Percentiles rank a stretch among this genome's conserved stretches.
Evolutionary conservation across 1,140 invertebrate genomes (phyloP).

Genomic region (Lepidostoma basale): DNA sequence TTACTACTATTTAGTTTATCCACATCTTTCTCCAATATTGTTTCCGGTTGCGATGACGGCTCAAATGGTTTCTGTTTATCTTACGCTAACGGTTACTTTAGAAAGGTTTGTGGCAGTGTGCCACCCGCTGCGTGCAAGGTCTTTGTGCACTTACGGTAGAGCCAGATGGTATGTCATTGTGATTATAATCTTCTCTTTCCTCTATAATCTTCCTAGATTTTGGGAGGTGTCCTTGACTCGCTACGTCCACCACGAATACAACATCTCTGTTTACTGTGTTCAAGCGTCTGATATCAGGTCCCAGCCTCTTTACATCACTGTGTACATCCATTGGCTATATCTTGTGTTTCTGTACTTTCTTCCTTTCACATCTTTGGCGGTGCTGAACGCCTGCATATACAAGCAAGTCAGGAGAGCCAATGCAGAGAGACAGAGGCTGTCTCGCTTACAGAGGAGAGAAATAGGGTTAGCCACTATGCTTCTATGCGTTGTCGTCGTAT

Average conservation of each 20-base stretch:
- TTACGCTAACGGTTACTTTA: conserved; percentile 93
- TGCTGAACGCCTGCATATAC: conserved; percentile 91
- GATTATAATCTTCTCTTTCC: conserved; percentile 80
- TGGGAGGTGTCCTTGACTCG: conserved; percentile 67
- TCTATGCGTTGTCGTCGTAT: conserved; percentile 91
- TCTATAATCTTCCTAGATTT: conserved; percentile 87
- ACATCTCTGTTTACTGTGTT: conserved; percentile 74
- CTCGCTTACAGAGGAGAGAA: conserved; percentile 81
- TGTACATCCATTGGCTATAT: conserved; percentile 94
- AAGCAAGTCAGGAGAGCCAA: conserved; percentile 83
- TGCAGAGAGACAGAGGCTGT: conserved; percentile 78
- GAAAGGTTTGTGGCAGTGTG: conserved; percentile 97
- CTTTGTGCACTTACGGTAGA: conserved; percentile 88
- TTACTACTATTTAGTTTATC: conserved; percentile 82
- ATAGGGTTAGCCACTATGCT: conserved; percentile 93
- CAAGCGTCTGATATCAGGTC: conserved; percentile 71
- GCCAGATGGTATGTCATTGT: conserved; percentile 83
- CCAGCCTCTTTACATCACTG: conserved; percentile 76
- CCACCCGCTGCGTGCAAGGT: conserved; percentile 85
- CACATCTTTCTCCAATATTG: conserved; percentile 78
- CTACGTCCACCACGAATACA: conserved; percentile 59
- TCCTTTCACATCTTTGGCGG: conserved; percentile 82
- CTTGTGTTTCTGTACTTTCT: conserved; percentile 90
- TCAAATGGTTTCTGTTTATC: conserved; percentile 92
- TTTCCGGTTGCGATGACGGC: conserved; percentile 88